phyloP scores from a whole-genome alignment of 2,888 invertebrate genomes.

The Sussaba pulchella region DNA sequence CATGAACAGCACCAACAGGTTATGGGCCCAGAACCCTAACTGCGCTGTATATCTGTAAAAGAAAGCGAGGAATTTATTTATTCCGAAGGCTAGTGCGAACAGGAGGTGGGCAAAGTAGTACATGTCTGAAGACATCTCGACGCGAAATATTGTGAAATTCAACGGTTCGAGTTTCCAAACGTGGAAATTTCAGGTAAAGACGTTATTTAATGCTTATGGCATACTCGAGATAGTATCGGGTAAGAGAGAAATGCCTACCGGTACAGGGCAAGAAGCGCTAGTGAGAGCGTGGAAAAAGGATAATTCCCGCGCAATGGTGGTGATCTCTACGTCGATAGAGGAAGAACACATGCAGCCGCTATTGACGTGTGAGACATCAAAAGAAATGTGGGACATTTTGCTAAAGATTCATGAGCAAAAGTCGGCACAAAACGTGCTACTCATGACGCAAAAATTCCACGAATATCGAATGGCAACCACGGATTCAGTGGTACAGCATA shows the following conservation, averaged over 20 bases:
- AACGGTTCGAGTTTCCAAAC: neutral
- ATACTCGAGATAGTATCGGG: neutral
- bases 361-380: no score
- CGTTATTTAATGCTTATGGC: neutral
- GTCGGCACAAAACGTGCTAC: no score
- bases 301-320: neutral
- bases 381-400: no score
- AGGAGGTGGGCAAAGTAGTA: no score
- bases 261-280: neutral
- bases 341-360: no score
- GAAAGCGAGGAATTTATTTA: neutral
- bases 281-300: neutral
- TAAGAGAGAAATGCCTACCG: neutral
- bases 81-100: neutral
- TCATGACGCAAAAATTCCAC: no score
- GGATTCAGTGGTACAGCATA: no score
- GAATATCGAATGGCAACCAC: no score
- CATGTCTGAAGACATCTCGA: neutral
- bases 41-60: neutral
- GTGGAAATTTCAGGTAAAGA: neutral
- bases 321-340: no score
- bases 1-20: neutral
- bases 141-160: neutral
- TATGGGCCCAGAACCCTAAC: neutral
- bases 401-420: no score